Base-by-base conservation (phyloP, 2,888 invertebrate species). In the Eretmocerus hayati region DNA sequence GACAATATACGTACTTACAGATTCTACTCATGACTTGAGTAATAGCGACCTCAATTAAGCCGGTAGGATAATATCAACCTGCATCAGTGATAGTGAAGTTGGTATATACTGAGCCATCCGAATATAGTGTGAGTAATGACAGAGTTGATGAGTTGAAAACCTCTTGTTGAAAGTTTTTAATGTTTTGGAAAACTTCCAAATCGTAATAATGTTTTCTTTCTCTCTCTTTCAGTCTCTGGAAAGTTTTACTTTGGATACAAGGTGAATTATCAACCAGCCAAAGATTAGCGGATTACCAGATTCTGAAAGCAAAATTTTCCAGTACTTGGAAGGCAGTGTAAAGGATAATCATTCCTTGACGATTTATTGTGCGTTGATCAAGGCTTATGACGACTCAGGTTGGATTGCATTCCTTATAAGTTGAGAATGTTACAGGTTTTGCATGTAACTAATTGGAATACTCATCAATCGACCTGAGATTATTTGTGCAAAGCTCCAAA, bases 401-500 rank as follows among this genome's bases (percentile, higher is more conserved):
- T 76, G 64, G 72, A 83, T 60, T 77, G 78, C 56, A 75, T 83
- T 62, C 72, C 79, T 15, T 81, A 81, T 58, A 75, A 74, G 56
- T 61, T 79, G 44, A 76, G 81, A 60, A 76, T 77, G 74, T 77
- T 52, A 75, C 83, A 56, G 77, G 81, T 70, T 81, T 81, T 55
- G 81, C 81, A 64, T n/a, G 80, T 87, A 58, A 83, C 81, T 62
- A 77, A 78, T 59, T 80, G 81, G 57, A 80, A 82, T 65, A 81
- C 83, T n/a, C n/a, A n/a, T 44, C 73, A 79, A 51, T 76, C 84
- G 47, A 79, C 80, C 60, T 76, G 83, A 42, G 78, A 80, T 60
- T 86, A 87, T 66, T 89, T 91, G 67, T 78, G 81, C 55, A 77
- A 81, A 52, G 82, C 87, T 46, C 86, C 89, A 69, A 78, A 81